Percentiles rank a stretch among this genome's conserved stretches.
Conservation (phyloP, 2,888 invertebrate genomes). For the Eupsilia transversa region DNA sequence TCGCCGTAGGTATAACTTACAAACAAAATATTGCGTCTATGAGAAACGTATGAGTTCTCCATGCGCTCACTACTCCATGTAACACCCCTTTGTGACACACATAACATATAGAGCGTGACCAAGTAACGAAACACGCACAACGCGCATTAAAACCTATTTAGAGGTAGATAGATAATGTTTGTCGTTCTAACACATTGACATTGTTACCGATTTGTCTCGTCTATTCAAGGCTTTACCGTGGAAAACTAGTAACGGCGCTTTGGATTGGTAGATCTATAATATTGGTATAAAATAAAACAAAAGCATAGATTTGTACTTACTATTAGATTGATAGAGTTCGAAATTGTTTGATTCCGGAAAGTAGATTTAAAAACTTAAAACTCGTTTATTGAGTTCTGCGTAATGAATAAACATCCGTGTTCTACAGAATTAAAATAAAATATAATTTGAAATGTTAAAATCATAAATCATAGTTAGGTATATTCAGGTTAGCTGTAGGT, state of each 20-base stretch:
- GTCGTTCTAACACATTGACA: constrained; percentile 52
- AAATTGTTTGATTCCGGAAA: constrained; percentile 1
- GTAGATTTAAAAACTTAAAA: not conserved
- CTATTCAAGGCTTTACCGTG: not conserved
- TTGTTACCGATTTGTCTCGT: constrained; percentile 17
- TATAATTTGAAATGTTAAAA: not conserved
- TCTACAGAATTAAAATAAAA: not conserved
- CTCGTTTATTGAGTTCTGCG: not conserved
- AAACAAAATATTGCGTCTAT: not conserved
- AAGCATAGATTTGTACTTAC: not conserved
- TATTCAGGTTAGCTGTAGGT: not conserved
- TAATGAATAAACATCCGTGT: not conserved
- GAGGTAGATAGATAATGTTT: constrained; percentile 58
- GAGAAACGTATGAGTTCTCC: constrained; percentile 8
- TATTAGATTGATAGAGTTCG: not conserved
- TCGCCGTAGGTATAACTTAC: not conserved
- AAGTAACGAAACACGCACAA: constrained; percentile 70
- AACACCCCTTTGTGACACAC: constrained; percentile 62
- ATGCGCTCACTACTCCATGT: constrained; percentile 45
- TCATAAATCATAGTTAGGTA: not conserved
- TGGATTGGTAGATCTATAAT: not conserved
- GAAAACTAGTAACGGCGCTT: not conserved
- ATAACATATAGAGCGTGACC: constrained; percentile 65
- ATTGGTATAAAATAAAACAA: not conserved
- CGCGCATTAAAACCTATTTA: constrained; percentile 70